Conservation (phyloP, 2,797 vertebrate genomes). For the Pampus argenteus region DNA sequence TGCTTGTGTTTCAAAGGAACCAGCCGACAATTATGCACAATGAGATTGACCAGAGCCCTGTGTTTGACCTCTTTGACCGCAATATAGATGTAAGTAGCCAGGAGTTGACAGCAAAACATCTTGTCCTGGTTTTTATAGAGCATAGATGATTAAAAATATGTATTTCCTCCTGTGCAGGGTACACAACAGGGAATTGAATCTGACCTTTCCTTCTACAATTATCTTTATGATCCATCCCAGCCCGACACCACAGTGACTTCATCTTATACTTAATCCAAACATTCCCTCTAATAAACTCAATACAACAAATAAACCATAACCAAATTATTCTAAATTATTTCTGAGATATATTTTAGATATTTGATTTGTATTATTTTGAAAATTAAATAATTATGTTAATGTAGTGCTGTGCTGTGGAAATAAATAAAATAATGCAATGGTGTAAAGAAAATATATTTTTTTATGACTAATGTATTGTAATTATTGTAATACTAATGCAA, state of each 20-base stretch:
- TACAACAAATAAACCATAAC: neutral
- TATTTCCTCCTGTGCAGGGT: slow-evolving; percentile 49
- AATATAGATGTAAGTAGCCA: slow-evolving; percentile 61
- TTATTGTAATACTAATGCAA: neutral
- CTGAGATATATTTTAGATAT: neutral
- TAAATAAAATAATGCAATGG: slow-evolving; percentile 2
- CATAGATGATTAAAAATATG: neutral
- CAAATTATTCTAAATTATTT: neutral
- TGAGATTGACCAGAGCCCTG: slow-evolving; percentile 5
- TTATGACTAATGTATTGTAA: neutral
- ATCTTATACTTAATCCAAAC: slow-evolving; percentile 51
- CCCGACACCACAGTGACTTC: fast-evolving
- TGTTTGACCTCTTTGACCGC: slow-evolving; percentile 43
- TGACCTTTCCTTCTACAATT: slow-evolving; percentile 63
- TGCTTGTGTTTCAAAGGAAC: slow-evolving; percentile 48
- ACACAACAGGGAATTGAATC: slow-evolving; percentile 24
- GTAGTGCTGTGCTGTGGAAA: slow-evolving; percentile 2
- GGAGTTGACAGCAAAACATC: neutral
- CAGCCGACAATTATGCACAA: slow-evolving; percentile 9
- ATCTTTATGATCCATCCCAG: slow-evolving; percentile 39
- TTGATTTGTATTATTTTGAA: slow-evolving; percentile 10
- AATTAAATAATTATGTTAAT: slow-evolving; percentile 9
- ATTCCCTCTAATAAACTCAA: neutral
- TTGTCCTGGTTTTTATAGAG: neutral
- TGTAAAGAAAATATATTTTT: neutral